A percentile compares a stretch with the other conserved stretches of the same genome.
Conservation (phyloP, 2,113 vertebrate species). For the Eptesicus fuscus region DNA sequence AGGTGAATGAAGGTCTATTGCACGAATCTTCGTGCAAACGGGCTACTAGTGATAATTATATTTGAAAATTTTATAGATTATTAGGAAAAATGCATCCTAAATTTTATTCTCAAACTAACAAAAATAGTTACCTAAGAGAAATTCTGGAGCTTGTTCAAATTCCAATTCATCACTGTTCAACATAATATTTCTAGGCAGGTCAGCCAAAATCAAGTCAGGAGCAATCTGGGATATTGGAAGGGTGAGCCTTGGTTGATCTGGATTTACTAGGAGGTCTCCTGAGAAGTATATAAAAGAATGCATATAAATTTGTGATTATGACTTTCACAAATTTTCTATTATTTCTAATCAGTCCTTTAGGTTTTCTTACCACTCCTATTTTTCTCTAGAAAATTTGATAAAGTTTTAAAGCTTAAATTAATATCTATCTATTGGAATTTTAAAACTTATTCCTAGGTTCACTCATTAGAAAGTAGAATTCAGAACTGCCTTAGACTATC, state of each 20-base stretch:
- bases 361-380: not conserved
- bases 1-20: no score
- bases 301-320: not conserved
- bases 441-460: not conserved
- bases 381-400: slow-evolving; percentile 22
- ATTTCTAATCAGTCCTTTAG: not conserved
- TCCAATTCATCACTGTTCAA: slow-evolving; percentile 90
- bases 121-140: slow-evolving; percentile 87
- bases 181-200: slow-evolving; percentile 91
- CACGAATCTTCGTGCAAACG: no score
- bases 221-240: slow-evolving; percentile 94
- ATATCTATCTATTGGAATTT: not conserved
- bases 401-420: not conserved
- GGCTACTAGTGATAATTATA: not conserved
- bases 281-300: not conserved
- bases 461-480: not conserved
- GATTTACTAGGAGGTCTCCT: slow-evolving; percentile 91
- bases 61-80: not conserved
- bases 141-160: slow-evolving; percentile 89
- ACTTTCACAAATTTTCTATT: not conserved
- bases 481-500: not conserved
- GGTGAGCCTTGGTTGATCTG: slow-evolving; percentile 84
- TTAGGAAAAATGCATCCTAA: not conserved
- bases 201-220: slow-evolving; percentile 92
- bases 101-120: not conserved